phyloP scores from a whole-genome alignment of 2,888 invertebrate genomes.

The Caradrina kadenii region DNA sequence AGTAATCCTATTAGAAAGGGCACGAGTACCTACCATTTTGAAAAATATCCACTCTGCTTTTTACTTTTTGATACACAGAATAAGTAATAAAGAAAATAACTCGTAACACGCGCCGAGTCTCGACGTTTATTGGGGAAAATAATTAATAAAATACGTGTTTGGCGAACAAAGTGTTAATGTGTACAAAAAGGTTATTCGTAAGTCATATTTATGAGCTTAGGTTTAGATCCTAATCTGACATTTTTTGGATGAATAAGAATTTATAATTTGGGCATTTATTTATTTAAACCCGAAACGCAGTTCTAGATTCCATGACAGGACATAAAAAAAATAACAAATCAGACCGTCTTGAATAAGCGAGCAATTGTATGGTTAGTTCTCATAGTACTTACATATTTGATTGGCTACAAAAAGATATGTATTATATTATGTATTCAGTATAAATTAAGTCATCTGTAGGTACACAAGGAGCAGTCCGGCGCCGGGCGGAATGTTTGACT shows the following conservation, averaged over 20 bases:
- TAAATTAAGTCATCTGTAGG: constrained; percentile 64
- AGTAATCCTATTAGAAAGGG: constrained; percentile 45
- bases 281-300: no score
- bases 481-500: constrained; percentile 71
- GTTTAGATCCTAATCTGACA: constrained; percentile 8
- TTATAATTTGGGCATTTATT: no score
- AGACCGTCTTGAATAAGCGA: constrained; percentile 29
- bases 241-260: not conserved
- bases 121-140: constrained; percentile 40
- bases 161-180: constrained; percentile 40
- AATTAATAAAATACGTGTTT: constrained; percentile 57
- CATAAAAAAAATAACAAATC: no score
- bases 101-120: constrained; percentile 36
- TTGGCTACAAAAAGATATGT: constrained; percentile 51
- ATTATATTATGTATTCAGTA: constrained; percentile 49
- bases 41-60: constrained; percentile 33
- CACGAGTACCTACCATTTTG: constrained; percentile 12
- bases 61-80: constrained; percentile 42
- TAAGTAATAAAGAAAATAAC: constrained; percentile 44
- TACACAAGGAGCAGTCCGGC: constrained; percentile 63
- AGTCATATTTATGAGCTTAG: constrained; percentile 20
- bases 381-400: constrained; percentile 53
- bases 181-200: constrained; percentile 28
- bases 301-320: no score
- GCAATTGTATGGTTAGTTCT: constrained; percentile 28